Conservation (phyloP, 2,113 vertebrate species). For the Austrofundulus limnaeus region DNA sequence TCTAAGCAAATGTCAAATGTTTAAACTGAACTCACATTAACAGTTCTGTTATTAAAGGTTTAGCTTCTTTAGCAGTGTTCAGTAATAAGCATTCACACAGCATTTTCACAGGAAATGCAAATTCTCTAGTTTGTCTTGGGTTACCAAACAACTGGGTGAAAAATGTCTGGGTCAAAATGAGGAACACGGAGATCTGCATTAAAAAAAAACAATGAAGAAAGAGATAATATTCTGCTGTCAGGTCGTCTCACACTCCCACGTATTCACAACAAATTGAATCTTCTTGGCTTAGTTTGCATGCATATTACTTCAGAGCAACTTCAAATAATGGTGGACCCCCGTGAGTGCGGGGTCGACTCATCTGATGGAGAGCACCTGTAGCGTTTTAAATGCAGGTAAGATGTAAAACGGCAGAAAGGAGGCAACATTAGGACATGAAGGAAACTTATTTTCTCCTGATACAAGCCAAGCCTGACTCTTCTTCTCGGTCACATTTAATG, state of each 20-base stretch:
- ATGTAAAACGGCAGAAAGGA: conserved; percentile 10
- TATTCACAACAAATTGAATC: conserved; percentile 69
- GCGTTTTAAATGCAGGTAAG: not conserved
- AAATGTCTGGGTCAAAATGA: conserved; percentile 25
- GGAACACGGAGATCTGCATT: conserved; percentile 24
- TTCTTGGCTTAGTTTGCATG: conserved; percentile 63
- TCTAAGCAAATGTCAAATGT: too few relatives aligned
- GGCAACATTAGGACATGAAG: conserved; percentile 13
- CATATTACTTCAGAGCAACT: conserved; percentile 60
- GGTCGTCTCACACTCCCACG: conserved; percentile 35
- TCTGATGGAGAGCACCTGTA: conserved; percentile 5
- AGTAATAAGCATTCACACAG: too few relatives aligned
- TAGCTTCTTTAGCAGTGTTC: too few relatives aligned
- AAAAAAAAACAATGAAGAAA: not conserved
- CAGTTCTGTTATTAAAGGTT: too few relatives aligned
- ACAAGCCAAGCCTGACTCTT: not conserved
- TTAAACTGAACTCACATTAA: too few relatives aligned
- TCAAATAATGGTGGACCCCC: conserved; percentile 42
- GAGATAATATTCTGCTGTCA: conserved; percentile 36
- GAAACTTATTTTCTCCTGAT: conserved; percentile 33
- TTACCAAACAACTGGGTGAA: not conserved
- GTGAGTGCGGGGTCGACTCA: conserved; percentile 43
- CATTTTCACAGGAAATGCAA: too few relatives aligned
- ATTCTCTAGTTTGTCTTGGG: not conserved
- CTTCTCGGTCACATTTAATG: conserved; percentile 3